Evolutionary conservation across 2,797 vertebrate genomes (phyloP).

Genomic region (Hephaestus fuliginosus): DNA sequence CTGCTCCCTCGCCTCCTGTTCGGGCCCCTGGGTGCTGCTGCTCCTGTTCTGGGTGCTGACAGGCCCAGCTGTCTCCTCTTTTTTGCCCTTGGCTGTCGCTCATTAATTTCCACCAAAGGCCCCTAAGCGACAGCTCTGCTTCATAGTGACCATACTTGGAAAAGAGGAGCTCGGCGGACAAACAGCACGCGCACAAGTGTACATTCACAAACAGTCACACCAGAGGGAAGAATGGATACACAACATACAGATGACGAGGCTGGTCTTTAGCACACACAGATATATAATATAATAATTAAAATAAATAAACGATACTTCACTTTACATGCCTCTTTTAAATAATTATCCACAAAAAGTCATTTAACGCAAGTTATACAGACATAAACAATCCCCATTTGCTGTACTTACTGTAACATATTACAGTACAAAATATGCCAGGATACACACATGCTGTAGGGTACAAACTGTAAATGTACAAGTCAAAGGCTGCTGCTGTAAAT

Average conservation of each 20-base stretch:
- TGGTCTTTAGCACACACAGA: neutral
- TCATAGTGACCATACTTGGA: conserved; percentile 96
- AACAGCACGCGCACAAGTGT: conserved; percentile 56
- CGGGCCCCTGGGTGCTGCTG: conserved; percentile 70
- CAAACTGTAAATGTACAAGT: neutral
- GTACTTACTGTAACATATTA: too few species aligned
- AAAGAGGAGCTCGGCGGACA: conserved; percentile 81
- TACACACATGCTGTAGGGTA: neutral
- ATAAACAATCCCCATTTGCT: neutral
- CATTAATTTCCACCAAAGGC: conserved; percentile 93
- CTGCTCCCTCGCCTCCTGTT: conserved; percentile 40
- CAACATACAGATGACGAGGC: neutral
- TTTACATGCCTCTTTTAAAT: neutral
- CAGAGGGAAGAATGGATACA: neutral
- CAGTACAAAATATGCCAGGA: neutral
- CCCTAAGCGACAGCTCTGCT: conserved; percentile 89
- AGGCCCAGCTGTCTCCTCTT: conserved; percentile 94
- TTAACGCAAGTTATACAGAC: neutral
- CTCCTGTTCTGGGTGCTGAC: conserved; percentile 86
- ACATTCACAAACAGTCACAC: conserved; percentile 31
- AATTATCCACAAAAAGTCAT: too few species aligned
- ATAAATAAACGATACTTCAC: neutral
- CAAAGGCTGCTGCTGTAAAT: conserved; percentile 15
- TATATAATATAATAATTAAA: too few species aligned
- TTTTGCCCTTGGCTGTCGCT: conserved; percentile 92